These are phyloP conservation scores for Globicephala melas DNA, from an alignment of 2,113 vertebrate species.

Conservation along the genomic window DNA sequence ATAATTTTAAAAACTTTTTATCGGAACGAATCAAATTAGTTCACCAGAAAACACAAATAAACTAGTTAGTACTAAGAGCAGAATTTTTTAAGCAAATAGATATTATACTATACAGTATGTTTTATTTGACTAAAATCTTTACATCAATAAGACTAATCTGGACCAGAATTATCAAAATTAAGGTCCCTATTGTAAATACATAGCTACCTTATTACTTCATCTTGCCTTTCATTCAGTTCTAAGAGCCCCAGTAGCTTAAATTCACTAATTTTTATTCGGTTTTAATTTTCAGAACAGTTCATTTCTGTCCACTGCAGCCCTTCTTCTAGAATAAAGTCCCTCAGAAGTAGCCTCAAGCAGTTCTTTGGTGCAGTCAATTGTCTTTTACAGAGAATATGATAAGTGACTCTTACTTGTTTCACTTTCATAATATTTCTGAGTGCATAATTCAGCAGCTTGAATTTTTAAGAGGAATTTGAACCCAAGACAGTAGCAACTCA, in stretches of 20 bases:
- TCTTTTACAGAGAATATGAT: background rate
- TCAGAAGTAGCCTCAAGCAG: background rate
- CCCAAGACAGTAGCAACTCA: background rate
- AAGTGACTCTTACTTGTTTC: background rate
- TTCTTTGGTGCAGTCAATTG: background rate
- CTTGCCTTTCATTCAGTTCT: background rate
- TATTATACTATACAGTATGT: background rate
- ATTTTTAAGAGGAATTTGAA: slow-evolving; percentile 13
- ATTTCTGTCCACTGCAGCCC: background rate
- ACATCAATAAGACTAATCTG: background rate
- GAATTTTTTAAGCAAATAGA: slow-evolving; percentile 3
- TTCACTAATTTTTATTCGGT: background rate
- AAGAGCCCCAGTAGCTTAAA: background rate
- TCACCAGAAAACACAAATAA: slow-evolving; percentile 10
- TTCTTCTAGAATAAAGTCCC: background rate
- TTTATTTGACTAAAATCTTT: background rate
- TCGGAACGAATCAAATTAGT: background rate
- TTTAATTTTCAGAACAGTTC: slow-evolving; percentile 9
- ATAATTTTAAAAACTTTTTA: background rate
- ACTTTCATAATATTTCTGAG: background rate
- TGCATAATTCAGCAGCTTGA: background rate
- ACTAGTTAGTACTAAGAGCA: background rate
- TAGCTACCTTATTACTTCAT: background rate
- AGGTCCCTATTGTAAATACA: background rate
- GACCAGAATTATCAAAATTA: background rate